Base-by-base conservation (phyloP, 1,140 invertebrate genomes). In the Euglossa dilemma region DNA sequence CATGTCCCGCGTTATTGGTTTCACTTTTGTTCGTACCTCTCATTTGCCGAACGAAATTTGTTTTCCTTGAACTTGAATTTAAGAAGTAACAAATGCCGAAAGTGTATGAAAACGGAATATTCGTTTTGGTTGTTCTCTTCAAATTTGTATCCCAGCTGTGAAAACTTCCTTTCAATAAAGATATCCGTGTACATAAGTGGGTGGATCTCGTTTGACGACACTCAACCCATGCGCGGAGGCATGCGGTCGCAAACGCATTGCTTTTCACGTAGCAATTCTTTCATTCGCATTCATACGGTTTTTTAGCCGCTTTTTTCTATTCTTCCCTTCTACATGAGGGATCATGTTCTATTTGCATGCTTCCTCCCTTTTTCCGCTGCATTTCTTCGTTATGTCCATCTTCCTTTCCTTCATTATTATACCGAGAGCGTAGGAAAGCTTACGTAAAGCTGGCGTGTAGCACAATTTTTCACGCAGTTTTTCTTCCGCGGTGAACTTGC, bases 301-400 rank as follows among this genome's bases (percentile, higher is more conserved):
- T 72, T 80, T 59, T 28, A 47, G 20, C 66, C 52, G 18, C 20
- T 71, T 79, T 79, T n/a, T 47, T 71, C 66, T 61, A 25, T 71
- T n/a, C 14, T 71, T 59, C 20, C 45, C 45, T 50, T 59, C 67
- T 25, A n/a, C 79, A 36, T 9, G 4, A 50, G 16, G 52, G 71
- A 81, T 81, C 59, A 12, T 67, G 70, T 28, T 80, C 66, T 28
- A 71, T 61, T 36, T 52, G 25, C 57, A 28, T 43, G 8, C 18
- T 54, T 43, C 23, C 6, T 54, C 18, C 14, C 18, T n/a, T 54
- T 76, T 52, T n/a, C 18, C 16, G 43, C 61, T 20, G 52, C 72
- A 76, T 76, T 75, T 81, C 72, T 76, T 81, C 71, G 28, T 80
- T 73, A 74, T 28, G 59, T 75, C 43, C 79, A 57, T 66, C 71